These are phyloP conservation scores for Hippocampus guttulatus DNA, from an alignment of 2,113 vertebrate genomes.

Conservation along the genomic window DNA sequence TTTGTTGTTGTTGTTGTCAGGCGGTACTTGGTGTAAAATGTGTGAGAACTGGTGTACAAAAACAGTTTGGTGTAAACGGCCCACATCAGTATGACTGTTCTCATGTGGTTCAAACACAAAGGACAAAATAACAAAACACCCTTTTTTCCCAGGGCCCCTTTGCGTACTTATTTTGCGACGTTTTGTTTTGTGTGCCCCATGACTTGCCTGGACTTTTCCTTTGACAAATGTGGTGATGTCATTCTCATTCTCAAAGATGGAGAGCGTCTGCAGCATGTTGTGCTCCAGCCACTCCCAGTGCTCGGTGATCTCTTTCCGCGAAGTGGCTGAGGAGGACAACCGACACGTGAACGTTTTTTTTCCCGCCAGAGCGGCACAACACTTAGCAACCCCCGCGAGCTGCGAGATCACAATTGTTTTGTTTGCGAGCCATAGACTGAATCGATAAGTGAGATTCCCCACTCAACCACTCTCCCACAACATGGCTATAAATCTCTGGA, in stretches of 20 bases:
- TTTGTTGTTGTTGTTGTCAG: no score
- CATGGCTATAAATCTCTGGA: constrained; percentile 11
- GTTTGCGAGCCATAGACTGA: constrained; percentile 1
- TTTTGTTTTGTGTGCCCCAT: background rate
- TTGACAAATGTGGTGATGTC: constrained; percentile 97
- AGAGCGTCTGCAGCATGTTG: constrained; percentile 94
- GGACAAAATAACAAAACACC: no score
- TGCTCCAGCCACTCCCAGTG: constrained; percentile 99
- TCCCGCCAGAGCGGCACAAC: background rate
- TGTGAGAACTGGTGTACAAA: no score
- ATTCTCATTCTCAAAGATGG: constrained; percentile 97
- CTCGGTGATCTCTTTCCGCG: constrained; percentile 94
- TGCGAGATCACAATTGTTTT: background rate
- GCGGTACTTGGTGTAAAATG: no score
- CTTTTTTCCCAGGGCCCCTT: no score
- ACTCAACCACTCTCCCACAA: constrained; percentile 40
- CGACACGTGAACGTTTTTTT: background rate
- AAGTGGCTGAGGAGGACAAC: constrained; percentile 75
- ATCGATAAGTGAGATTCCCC: constrained; percentile 26
- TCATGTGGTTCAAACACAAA: no score
- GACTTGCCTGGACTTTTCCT: constrained; percentile 92
- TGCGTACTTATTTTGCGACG: no score
- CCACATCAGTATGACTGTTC: no score
- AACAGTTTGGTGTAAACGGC: no score
- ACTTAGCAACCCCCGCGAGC: background rate